These are phyloP conservation scores for Aphelocoma californica DNA, from an alignment of 2,797 vertebrate species.

Conservation along the genomic window DNA sequence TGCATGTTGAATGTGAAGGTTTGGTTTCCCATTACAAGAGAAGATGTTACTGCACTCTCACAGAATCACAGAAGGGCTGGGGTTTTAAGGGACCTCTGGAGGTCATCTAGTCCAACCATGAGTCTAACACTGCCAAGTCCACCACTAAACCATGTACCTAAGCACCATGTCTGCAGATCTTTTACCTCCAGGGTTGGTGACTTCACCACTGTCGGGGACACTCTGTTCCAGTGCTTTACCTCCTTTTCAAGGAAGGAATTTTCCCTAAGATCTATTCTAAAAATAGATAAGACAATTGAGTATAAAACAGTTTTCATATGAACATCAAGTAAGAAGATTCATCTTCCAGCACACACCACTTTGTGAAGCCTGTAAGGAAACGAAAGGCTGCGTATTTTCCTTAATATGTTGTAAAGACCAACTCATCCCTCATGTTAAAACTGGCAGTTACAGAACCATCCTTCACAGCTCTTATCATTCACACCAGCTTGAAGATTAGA, in stretches of 20 bases:
- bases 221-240: background rate
- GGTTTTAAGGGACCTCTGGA: background rate
- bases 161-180: rapidly evolving
- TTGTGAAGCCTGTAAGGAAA: background rate
- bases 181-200: background rate
- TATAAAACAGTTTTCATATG: rapidly evolving
- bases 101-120: background rate
- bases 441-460: background rate
- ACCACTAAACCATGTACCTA: background rate
- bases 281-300: background rate
- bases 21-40: background rate
- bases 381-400: rapidly evolving
- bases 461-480: background rate
- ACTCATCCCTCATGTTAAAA: background rate
- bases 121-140: background rate
- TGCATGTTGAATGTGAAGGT: background rate
- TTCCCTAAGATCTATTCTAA: background rate
- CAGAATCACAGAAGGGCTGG: background rate
- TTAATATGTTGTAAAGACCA: background rate
- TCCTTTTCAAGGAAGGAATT: background rate
- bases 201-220: too few species aligned
- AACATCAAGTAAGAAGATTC: background rate
- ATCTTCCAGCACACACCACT: background rate
- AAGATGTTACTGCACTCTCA: background rate
- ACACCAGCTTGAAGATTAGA: background rate